These are phyloP conservation scores for Montipora cactus DNA, from an alignment of 64 coral and sea anemone species.

Conservation along the genomic window DNA sequence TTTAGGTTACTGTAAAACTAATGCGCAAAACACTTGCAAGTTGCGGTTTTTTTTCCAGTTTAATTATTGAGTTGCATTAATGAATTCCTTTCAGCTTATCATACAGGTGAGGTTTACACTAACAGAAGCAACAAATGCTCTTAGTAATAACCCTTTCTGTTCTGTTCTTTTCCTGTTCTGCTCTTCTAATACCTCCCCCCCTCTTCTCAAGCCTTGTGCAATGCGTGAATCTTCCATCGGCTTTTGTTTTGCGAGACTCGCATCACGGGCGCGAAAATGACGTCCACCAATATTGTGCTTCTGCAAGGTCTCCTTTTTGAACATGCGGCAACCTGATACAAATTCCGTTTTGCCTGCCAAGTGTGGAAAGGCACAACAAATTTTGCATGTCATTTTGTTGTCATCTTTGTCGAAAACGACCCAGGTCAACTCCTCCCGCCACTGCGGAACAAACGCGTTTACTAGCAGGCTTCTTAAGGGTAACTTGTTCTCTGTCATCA, in stretches of 20 bases:
- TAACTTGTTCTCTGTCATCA: constrained; percentile 29
- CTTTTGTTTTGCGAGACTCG: constrained; percentile 31
- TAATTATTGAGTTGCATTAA: too few species aligned
- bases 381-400: constrained; percentile 38
- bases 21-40: too few species aligned
- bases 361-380: constrained; percentile 46
- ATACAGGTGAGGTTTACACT: too few species aligned
- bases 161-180: too few species aligned
- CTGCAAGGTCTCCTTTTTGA: background rate
- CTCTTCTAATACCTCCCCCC: background rate
- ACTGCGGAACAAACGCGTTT: constrained; percentile 21
- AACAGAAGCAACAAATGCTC: too few species aligned
- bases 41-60: too few species aligned
- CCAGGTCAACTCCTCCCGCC: constrained; percentile 30
- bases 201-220: background rate
- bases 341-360: constrained; percentile 63
- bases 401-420: constrained; percentile 24
- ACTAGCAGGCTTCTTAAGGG: background rate
- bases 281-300: too few species aligned
- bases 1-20: too few species aligned
- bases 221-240: background rate
- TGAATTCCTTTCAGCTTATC: too few species aligned
- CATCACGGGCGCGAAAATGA: background rate
- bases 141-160: too few species aligned
- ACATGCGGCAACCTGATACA: constrained; percentile 19